phyloP scores from a whole-genome alignment of 2,113 vertebrate species.

The Myiozetetes cayanensis region DNA sequence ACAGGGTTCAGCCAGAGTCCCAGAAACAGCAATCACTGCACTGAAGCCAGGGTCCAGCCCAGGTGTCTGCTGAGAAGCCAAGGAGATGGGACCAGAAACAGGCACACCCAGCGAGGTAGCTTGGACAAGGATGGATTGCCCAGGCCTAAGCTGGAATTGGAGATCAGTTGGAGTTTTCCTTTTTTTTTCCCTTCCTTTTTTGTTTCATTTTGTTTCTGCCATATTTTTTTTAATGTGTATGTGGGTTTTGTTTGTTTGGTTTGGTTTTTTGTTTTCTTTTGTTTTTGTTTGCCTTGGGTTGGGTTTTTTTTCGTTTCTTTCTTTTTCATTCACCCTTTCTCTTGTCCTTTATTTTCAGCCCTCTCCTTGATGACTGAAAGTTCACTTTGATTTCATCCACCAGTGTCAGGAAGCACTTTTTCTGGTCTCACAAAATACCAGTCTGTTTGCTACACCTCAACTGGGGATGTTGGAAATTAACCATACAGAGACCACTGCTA shows the following conservation, averaged over 20 bases:
- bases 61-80: neutral
- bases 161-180: neutral
- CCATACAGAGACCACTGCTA: neutral
- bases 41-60: no score
- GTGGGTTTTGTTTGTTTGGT: no score
- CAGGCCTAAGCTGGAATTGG: neutral
- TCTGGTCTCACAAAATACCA: neutral
- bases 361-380: neutral
- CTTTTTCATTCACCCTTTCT: neutral
- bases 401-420: neutral
- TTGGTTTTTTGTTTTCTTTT: neutral
- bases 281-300: neutral
- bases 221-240: neutral
- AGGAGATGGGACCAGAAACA: neutral
- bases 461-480: neutral
- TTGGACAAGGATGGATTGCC: neutral
- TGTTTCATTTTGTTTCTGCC: no score
- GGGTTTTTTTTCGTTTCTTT: neutral
- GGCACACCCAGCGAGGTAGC: no score
- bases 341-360: neutral
- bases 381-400: neutral
- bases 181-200: no score
- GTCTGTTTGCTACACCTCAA: neutral
- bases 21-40: neutral
- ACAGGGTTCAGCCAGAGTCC: neutral